A percentile compares a stretch with the other conserved stretches of the same genome.
phyloP scores from a whole-genome alignment of 1,140 invertebrate genomes.

The Rhyzopertha dominica region DNA sequence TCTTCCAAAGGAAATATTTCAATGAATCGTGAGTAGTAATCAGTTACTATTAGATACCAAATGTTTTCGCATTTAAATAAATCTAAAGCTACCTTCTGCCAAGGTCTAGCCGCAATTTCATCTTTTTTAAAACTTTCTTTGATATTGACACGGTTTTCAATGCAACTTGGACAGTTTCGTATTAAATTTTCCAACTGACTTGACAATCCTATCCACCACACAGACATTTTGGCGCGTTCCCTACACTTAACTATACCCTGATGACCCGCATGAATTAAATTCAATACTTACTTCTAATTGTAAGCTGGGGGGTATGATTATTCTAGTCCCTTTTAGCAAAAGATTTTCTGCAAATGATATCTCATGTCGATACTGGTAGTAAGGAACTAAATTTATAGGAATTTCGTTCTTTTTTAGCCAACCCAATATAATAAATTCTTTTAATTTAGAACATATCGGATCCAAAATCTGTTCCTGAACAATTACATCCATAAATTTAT shows the following conservation, averaged over 20 bases:
- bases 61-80: slow-evolving; percentile 26
- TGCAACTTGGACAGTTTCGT: slow-evolving; percentile 28
- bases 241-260: slow-evolving; percentile 27
- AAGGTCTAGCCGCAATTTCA: slow-evolving; percentile 20
- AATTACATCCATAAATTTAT: slow-evolving; percentile 21
- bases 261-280: slow-evolving; percentile 28
- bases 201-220: slow-evolving; percentile 30
- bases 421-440: slow-evolving; percentile 14
- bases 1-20: slow-evolving; percentile 24
- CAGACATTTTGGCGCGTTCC: slow-evolving; percentile 15
- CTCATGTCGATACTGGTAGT: slow-evolving; percentile 18
- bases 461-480: slow-evolving; percentile 20
- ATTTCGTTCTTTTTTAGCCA: slow-evolving; percentile 21
- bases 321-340: slow-evolving; percentile 21
- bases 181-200: slow-evolving; percentile 26
- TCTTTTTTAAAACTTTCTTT: slow-evolving; percentile 27
- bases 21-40: slow-evolving; percentile 34
- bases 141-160: slow-evolving; percentile 10
- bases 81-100: slow-evolving; percentile 32
- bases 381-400: slow-evolving; percentile 9
- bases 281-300: slow-evolving; percentile 24
- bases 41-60: slow-evolving; percentile 29
- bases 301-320: slow-evolving; percentile 26
- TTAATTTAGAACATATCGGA: slow-evolving; percentile 17
- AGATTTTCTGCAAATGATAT: slow-evolving; percentile 19